These are phyloP conservation scores for Rhineura floridana DNA, from an alignment of 2,113 vertebrate genomes.

Conservation along the genomic window DNA sequence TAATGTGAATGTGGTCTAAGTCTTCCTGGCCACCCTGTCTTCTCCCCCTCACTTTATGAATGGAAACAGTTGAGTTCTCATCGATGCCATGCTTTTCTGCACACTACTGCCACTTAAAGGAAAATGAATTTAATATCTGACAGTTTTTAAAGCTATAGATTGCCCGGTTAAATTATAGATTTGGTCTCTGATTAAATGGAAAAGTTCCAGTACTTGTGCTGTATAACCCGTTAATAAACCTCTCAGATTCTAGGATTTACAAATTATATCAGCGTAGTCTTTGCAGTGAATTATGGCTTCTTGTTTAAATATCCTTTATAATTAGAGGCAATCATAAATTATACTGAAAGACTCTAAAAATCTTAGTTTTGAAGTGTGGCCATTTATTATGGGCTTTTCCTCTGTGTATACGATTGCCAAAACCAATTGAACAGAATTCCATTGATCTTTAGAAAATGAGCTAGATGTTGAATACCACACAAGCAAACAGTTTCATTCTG, in stretches of 20 bases:
- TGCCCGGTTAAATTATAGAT: slow-evolving; percentile 14
- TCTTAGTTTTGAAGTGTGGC: not conserved
- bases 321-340: accelerated
- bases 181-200: slow-evolving; percentile 16
- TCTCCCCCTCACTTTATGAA: not conserved
- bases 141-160: slow-evolving; percentile 22
- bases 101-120: not conserved
- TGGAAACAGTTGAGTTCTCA: not conserved
- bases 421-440: not conserved
- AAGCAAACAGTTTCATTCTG: not conserved
- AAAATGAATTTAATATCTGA: not conserved
- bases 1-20: no score
- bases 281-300: not conserved
- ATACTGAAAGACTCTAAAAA: not conserved
- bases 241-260: not conserved
- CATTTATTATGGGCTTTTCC: slow-evolving; percentile 10
- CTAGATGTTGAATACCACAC: not conserved
- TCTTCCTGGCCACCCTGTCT: no score
- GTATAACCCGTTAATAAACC: slow-evolving; percentile 13
- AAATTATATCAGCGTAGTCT: not conserved
- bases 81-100: not conserved
- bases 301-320: slow-evolving; percentile 29
- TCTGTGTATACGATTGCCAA: not conserved
- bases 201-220: not conserved
- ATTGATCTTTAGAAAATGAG: not conserved